phyloP scores from a whole-genome alignment of 2,113 vertebrate genomes.

The Chroicocephalus ridibundus region DNA sequence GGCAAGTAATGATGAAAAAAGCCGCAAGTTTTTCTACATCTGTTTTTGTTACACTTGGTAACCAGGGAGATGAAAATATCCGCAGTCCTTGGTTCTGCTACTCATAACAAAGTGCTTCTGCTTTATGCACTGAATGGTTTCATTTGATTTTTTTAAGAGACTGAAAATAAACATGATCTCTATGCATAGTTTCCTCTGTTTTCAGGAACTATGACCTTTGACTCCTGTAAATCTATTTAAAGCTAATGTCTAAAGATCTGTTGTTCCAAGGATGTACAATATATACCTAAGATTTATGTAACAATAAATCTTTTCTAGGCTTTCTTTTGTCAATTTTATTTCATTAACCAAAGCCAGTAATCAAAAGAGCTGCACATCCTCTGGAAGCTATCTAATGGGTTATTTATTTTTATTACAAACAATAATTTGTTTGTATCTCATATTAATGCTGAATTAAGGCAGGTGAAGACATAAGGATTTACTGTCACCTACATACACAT shows the following conservation, averaged over 20 bases:
- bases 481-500: neutral
- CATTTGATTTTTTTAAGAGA: slow-evolving; percentile 71
- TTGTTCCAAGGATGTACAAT: slow-evolving; percentile 66
- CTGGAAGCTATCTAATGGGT: slow-evolving; percentile 54
- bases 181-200: slow-evolving; percentile 73
- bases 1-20: slow-evolving; percentile 35
- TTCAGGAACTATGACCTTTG: slow-evolving; percentile 71
- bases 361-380: slow-evolving; percentile 37
- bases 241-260: slow-evolving; percentile 62
- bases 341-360: slow-evolving; percentile 53
- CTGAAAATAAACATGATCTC: slow-evolving; percentile 76
- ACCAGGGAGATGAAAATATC: slow-evolving; percentile 62
- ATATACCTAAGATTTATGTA: slow-evolving; percentile 67
- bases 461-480: slow-evolving; percentile 55
- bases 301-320: slow-evolving; percentile 39
- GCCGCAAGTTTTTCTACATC: slow-evolving; percentile 46
- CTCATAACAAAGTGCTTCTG: slow-evolving; percentile 62
- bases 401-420: slow-evolving; percentile 58
- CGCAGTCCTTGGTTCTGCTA: slow-evolving; percentile 30
- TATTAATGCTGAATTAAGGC: slow-evolving; percentile 29
- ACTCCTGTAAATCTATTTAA: slow-evolving; percentile 72
- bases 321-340: slow-evolving; percentile 54
- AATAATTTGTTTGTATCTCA: slow-evolving; percentile 50
- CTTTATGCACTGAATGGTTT: slow-evolving; percentile 64
- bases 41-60: slow-evolving; percentile 62